These are phyloP conservation scores for Sylvilagus floridanus DNA, from an alignment of 2,797 vertebrate genomes.

Conservation along the genomic window DNA sequence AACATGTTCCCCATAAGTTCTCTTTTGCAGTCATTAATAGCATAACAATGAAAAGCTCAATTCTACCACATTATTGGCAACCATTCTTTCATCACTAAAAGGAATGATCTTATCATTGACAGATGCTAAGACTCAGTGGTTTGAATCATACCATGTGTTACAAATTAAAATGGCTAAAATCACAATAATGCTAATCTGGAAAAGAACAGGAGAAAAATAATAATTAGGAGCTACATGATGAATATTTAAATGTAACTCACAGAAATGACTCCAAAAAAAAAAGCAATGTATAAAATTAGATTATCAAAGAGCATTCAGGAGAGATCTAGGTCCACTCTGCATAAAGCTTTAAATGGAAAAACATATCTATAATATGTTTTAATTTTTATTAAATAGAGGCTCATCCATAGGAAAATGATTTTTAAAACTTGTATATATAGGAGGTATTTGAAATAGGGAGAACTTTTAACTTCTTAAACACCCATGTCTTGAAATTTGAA, in stretches of 20 bases:
- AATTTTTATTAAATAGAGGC: neutral
- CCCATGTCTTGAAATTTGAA: constrained; percentile 24
- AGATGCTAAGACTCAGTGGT: constrained; percentile 87
- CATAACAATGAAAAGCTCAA: constrained; percentile 80
- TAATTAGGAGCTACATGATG: neutral
- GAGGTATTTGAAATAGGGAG: neutral
- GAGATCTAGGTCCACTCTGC: neutral
- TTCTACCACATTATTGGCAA: constrained; percentile 85
- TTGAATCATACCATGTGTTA: constrained; percentile 82
- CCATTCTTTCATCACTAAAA: constrained; percentile 83
- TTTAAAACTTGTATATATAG: constrained; percentile 1
- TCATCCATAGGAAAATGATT: neutral
- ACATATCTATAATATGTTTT: neutral
- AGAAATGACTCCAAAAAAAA: neutral
- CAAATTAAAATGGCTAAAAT: constrained; percentile 86
- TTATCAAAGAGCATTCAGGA: neutral
- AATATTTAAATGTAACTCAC: constrained; percentile 20
- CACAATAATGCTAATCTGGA: constrained; percentile 71
- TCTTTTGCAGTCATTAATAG: constrained; percentile 64
- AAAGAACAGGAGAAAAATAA: constrained; percentile 56
- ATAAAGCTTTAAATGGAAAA: constrained; percentile 8
- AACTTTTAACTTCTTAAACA: constrained; percentile 34
- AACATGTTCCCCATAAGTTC: constrained; percentile 47
- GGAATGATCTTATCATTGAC: constrained; percentile 86
- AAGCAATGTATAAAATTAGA: neutral